phyloP scores from a whole-genome alignment of 2,113 vertebrate species.

The Ailuropoda melanoleuca region DNA sequence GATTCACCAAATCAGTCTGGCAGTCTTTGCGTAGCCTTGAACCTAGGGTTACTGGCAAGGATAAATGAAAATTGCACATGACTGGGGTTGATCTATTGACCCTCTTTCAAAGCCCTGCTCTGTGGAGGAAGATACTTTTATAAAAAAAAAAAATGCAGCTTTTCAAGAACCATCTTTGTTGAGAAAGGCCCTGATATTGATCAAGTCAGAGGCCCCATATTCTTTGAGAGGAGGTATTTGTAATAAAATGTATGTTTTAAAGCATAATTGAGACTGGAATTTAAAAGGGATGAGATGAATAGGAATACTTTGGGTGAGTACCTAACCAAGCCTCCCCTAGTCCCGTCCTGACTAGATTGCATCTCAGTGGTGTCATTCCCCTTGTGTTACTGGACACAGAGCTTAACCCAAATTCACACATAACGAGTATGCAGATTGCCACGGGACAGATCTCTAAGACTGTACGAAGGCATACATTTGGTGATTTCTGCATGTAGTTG shows the following conservation, averaged over 20 bases:
- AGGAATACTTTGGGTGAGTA: not conserved
- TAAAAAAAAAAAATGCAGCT: not conserved
- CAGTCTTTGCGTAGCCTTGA: slow-evolving; percentile 51
- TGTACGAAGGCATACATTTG: not conserved
- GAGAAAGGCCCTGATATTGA: not conserved
- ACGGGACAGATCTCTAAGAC: not conserved
- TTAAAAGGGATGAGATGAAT: slow-evolving; percentile 41
- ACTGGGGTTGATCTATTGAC: slow-evolving; percentile 13
- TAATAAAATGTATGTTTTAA: not conserved
- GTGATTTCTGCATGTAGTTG: not conserved
- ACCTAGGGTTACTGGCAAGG: slow-evolving; percentile 20
- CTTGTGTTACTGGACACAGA: not conserved
- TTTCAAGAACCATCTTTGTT: not conserved
- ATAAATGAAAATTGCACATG: slow-evolving; percentile 62
- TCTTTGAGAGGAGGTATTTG: not conserved
- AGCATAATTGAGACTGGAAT: not conserved
- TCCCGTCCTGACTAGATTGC: not conserved
- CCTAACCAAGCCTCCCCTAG: not conserved
- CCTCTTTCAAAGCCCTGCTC: slow-evolving; percentile 39
- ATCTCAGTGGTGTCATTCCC: not conserved
- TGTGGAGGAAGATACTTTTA: not conserved
- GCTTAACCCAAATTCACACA: not conserved
- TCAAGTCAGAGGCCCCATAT: not conserved
- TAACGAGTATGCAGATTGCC: not conserved
- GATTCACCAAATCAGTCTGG: slow-evolving; percentile 53